phyloP scores from a whole-genome alignment of 2,797 vertebrate genomes.

The Parambassis ranga region DNA sequence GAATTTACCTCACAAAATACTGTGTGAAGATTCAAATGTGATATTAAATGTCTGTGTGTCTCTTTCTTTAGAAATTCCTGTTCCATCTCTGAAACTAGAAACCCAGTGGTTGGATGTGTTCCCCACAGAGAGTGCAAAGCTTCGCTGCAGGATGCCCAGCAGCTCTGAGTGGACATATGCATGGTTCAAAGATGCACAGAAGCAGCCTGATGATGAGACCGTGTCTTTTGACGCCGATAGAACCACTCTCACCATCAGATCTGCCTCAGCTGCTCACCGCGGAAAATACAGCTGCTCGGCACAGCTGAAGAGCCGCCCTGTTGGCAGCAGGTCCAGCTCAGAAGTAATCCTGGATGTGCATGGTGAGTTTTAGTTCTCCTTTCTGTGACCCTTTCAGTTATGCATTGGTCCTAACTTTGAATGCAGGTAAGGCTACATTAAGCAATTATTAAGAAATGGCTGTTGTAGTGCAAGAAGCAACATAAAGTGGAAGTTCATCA shows the following conservation, averaged over 20 bases:
- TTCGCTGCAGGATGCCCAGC: conserved; percentile 44
- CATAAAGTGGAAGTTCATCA: too few species aligned
- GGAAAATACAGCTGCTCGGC: conserved; percentile 58
- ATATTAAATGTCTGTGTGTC: neutral
- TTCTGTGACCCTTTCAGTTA: rapidly evolving
- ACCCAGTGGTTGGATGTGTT: conserved; percentile 67
- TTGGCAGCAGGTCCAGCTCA: neutral
- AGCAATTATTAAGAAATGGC: too few species aligned
- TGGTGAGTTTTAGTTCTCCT: conserved; percentile 45
- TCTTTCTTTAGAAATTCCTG: conserved; percentile 54
- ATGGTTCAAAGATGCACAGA: conserved; percentile 26
- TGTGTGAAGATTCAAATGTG: too few species aligned
- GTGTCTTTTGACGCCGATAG: neutral
- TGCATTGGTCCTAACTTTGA: too few species aligned
- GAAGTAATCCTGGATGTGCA: conserved; percentile 25
- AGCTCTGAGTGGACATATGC: conserved; percentile 52
- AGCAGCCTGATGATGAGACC: rapidly evolving
- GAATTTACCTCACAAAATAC: too few species aligned
- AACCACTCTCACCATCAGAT: conserved; percentile 20
- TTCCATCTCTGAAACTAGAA: conserved; percentile 1
- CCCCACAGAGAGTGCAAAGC: conserved; percentile 40
- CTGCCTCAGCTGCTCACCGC: neutral
- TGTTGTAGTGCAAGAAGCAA: too few species aligned
- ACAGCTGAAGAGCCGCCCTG: conserved; percentile 30
- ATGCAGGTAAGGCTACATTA: too few species aligned